Conservation (phyloP, 2,888 invertebrate genomes). For the Xiphydria camelus region DNA sequence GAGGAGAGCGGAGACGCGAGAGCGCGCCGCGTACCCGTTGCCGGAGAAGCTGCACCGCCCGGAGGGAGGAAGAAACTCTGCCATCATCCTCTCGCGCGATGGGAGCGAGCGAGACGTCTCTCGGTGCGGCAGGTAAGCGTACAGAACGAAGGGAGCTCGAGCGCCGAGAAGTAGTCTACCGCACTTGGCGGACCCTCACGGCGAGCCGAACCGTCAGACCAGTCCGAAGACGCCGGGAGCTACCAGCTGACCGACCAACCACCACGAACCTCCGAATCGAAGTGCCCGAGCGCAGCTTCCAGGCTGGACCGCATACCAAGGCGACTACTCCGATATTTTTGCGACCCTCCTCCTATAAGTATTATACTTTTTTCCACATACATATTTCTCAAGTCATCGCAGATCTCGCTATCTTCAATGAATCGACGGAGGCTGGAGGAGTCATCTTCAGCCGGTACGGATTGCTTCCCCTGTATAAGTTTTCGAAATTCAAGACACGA, state of each 20-base stretch:
- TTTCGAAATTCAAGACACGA: no score
- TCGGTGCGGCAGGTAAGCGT: no score
- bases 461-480: no score
- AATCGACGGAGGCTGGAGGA: no score
- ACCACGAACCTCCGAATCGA: background rate
- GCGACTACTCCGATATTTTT: no score
- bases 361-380: no score
- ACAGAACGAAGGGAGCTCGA: background rate
- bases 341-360: no score
- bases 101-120: constrained; percentile 10
- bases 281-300: no score
- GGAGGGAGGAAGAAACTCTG: constrained; percentile 39
- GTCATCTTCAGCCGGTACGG: no score
- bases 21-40: constrained; percentile 27
- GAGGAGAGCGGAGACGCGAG: constrained; percentile 19
- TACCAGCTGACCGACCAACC: constrained; percentile 2
- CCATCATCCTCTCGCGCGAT: constrained; percentile 23
- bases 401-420: no score
- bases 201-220: constrained; percentile 1
- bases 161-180: constrained; percentile 13
- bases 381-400: no score
- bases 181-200: constrained; percentile 3
- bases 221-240: constrained; percentile 11
- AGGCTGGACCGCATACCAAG: constrained; percentile 27
- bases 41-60: constrained; percentile 48